Conservation (phyloP, 2,113 vertebrate genomes). For the Podiceps cristatus region DNA sequence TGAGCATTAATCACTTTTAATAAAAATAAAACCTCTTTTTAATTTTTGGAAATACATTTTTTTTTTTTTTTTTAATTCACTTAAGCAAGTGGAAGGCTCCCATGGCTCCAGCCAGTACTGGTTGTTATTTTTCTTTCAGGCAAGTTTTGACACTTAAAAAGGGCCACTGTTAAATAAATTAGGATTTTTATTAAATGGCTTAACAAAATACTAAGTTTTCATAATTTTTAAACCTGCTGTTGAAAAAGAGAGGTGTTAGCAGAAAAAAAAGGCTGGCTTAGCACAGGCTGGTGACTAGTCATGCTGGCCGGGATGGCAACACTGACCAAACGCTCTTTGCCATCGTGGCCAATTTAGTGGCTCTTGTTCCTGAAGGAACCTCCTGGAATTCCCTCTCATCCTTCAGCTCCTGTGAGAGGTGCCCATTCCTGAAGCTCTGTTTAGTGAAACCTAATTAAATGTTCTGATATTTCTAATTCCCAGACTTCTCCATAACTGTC, state of each 20-base stretch:
- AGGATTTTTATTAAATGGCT: conserved; percentile 42
- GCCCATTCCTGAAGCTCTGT: background rate
- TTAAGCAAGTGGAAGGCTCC: background rate
- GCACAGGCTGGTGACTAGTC: background rate
- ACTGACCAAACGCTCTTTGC: background rate
- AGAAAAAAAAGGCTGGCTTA: background rate
- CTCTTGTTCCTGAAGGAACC: background rate
- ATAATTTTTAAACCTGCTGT: conserved; percentile 43
- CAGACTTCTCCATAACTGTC: background rate
- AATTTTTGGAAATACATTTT: background rate
- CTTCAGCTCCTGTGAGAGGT: background rate
- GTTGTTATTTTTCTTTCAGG: conserved; percentile 33
- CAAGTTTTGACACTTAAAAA: conserved; percentile 19
- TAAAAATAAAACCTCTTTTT: conserved; percentile 9
- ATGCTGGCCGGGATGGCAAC: background rate
- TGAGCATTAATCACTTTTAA: conserved; percentile 39
- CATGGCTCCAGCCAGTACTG: background rate
- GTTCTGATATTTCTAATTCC: background rate
- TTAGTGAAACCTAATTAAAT: background rate
- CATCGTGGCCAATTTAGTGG: background rate
- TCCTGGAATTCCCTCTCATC: background rate
- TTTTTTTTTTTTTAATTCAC: background rate
- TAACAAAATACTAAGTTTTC: conserved; percentile 21
- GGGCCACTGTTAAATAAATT: conserved; percentile 41
- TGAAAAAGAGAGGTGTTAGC: conserved; percentile 10